Evolutionary conservation across 2,113 vertebrate species (phyloP), one percentile per base, ranked within the genome.

Genomic region (Chrysochloris asiatica): DNA sequence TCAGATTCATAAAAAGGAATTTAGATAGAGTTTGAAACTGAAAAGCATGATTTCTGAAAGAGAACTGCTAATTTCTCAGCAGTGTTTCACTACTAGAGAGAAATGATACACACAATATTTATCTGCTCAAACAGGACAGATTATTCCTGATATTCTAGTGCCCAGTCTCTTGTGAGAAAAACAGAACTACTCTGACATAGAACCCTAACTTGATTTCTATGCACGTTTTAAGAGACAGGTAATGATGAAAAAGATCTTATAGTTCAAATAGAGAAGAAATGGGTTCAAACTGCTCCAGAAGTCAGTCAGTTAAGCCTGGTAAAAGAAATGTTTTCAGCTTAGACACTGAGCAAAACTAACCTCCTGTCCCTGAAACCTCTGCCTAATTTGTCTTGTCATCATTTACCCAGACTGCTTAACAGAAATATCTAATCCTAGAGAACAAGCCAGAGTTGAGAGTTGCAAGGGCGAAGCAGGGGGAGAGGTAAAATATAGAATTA

Each of bases 241-340:
- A 47, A 71, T 81, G 52, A 47, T 52, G 45, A 67, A 87, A 84
- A 72, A 75, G 61, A 54, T 82, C 63, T 72, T 47, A 48, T 0
- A 43, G 52, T 54, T 52, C 21, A 56, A n/a, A 73, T 28, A 7
- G 48, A 71, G 63, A 47, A 85, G 21, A 93, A 33, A 4, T 47
- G 41, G 81, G 28, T 84, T 86, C 59, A 81, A n/a, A 90, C 36
- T 14, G 11, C 45, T 83, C 43, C 63, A 38, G 43, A 52, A 83
- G 50, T 69, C 79, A 3, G 28, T 67, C 67, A 48, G 43, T 33
- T 9, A 50, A 79, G 24, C 30, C 38, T 83, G 61, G 19, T 76
- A 79, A 92, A 94, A 93, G 38, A n/a, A 76, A 54, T 38, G 59
- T 77, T 76, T 88, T 75, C n/a, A 0, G 9, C 71, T 79, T 90